phyloP scores from a whole-genome alignment of 1,140 invertebrate species.

The Whitmania pigra region DNA sequence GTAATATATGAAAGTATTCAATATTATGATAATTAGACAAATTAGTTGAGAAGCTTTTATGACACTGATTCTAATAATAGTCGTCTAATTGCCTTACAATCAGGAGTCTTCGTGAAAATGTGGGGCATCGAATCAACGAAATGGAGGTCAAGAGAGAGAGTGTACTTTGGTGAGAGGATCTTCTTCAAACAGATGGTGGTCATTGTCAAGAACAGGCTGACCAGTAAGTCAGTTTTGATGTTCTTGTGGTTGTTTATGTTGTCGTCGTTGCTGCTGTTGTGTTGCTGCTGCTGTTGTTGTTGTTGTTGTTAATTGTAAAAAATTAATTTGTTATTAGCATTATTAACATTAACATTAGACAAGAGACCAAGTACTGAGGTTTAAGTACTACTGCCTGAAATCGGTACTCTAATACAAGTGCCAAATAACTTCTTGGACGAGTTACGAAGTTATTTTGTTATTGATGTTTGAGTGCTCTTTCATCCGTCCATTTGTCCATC shows the following conservation, averaged over 20 bases:
- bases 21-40: too few species aligned
- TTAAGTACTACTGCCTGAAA: too few species aligned
- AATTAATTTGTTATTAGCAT: too few species aligned
- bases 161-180: not conserved
- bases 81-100: not conserved
- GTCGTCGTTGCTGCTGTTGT: not conserved
- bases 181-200: not conserved
- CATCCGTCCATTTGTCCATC: not conserved
- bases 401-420: too few species aligned
- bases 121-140: conserved; percentile 1
- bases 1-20: too few species aligned
- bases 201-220: conserved; percentile 5
- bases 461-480: too few species aligned
- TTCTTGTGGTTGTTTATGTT: not conserved
- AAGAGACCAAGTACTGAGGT: not conserved
- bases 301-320: not conserved
- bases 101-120: conserved; percentile 8
- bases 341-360: too few species aligned
- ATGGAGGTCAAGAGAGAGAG: not conserved
- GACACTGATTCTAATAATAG: too few species aligned
- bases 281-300: not conserved
- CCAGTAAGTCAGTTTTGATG: not conserved
- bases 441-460: too few species aligned
- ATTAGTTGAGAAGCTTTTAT: too few species aligned
- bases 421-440: too few species aligned